Conservation (phyloP, 2,113 vertebrate species). For the Lathamus discolor region DNA sequence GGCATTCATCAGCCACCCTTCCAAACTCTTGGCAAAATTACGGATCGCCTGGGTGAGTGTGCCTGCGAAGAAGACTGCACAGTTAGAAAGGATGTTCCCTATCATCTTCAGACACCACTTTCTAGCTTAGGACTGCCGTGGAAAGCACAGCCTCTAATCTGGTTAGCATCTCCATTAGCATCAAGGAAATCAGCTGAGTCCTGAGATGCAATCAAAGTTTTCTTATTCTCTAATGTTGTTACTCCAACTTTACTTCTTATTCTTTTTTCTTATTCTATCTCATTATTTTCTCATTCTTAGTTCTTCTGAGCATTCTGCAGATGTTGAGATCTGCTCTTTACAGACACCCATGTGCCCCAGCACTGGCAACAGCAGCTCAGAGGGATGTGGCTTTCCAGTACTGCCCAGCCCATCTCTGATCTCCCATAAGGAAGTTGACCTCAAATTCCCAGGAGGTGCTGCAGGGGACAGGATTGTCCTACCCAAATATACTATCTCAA, state of each 20-base stretch:
- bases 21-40: slow-evolving; percentile 97
- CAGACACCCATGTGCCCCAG: neutral
- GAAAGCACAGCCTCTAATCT: neutral
- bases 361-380: neutral
- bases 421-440: neutral
- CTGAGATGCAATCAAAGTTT: neutral
- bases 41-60: slow-evolving; percentile 96
- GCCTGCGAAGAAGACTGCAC: slow-evolving; percentile 70
- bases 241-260: neutral
- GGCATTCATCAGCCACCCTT: slow-evolving; percentile 93
- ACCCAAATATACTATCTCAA: neutral
- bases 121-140: neutral
- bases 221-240: neutral
- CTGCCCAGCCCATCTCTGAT: neutral
- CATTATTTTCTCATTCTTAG: neutral
- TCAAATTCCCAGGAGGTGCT: neutral
- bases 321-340: neutral
- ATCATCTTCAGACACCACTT: accelerated
- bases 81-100: neutral
- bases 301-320: neutral
- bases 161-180: neutral
- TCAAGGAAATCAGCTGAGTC: neutral
- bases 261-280: neutral
- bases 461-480: neutral
- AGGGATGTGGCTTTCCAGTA: neutral